Evolutionary conservation across 2,797 vertebrate species (phyloP).

Genomic region (Esox masquinongy): DNA sequence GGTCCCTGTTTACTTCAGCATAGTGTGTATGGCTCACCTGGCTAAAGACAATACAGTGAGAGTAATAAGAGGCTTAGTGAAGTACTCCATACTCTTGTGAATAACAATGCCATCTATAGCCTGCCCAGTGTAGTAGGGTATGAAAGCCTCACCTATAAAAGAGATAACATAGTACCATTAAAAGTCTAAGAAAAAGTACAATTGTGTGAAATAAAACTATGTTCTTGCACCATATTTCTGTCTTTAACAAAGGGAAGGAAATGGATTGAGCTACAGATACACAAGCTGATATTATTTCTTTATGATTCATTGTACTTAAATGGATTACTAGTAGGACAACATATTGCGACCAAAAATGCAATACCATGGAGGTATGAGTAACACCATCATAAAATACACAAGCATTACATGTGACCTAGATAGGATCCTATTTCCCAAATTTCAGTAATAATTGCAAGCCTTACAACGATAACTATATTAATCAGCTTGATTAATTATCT

Average conservation of each 20-base stretch:
- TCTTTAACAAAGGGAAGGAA: neutral
- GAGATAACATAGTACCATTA: neutral
- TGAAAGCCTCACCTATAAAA: conserved; percentile 87
- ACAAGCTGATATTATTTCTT: too few relatives aligned
- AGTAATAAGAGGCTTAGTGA: conserved; percentile 77
- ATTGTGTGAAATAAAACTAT: neutral
- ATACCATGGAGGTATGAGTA: neutral
- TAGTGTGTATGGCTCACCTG: conserved; percentile 73
- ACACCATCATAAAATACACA: neutral
- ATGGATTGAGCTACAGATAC: too few relatives aligned
- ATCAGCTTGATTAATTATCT: neutral
- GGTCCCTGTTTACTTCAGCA: neutral
- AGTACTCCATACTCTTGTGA: conserved; percentile 88
- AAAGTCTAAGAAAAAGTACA: neutral
- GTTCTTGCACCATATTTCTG: neutral
- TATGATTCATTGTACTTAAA: neutral
- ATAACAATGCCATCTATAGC: conserved; percentile 90
- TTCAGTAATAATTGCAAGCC: neutral
- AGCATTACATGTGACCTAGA: neutral
- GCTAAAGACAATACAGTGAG: conserved; percentile 80
- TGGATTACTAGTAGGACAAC: neutral
- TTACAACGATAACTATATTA: neutral
- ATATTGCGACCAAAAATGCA: neutral
- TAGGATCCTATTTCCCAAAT: neutral
- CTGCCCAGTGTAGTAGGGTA: conserved; percentile 88